Evolutionary conservation across 2,888 invertebrate genomes (phyloP).

Genomic region (Tinea semifulvella): DNA sequence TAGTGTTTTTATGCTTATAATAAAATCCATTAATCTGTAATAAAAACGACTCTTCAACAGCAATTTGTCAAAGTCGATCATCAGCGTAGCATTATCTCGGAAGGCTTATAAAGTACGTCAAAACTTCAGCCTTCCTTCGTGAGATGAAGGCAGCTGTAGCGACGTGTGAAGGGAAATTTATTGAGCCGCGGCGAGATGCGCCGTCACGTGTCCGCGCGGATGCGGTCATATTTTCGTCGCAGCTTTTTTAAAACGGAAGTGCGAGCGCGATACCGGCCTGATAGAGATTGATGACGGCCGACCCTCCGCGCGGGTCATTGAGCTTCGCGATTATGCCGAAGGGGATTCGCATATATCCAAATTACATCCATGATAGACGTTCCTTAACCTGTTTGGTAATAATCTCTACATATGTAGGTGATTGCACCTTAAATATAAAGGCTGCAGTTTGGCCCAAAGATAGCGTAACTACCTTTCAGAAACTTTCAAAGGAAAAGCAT

Average conservation of each 20-base stretch:
- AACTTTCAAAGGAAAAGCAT: too few species aligned
- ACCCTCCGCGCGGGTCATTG: conserved; percentile 39
- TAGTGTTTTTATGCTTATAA: too few species aligned
- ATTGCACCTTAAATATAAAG: too few species aligned
- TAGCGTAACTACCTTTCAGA: too few species aligned
- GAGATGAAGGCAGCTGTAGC: conserved; percentile 5
- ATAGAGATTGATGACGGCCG: conserved; percentile 59
- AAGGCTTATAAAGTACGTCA: conserved; percentile 8
- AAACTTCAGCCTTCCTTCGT: background rate
- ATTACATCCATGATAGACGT: conserved; percentile 60
- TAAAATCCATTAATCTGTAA: conserved; percentile 1
- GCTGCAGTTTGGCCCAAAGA: background rate
- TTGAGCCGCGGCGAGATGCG: conserved; percentile 9
- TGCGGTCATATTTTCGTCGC: conserved; percentile 49
- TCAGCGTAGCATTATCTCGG: background rate
- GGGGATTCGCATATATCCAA: conserved; percentile 63
- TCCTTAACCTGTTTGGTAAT: conserved; percentile 37
- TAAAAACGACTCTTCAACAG: background rate
- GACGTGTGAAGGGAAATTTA: conserved; percentile 10
- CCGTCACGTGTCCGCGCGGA: conserved; percentile 22
- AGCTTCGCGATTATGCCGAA: conserved; percentile 51
- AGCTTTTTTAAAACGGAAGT: conserved; percentile 40
- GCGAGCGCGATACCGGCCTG: conserved; percentile 38
- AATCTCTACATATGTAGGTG: conserved; percentile 7
- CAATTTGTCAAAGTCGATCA: conserved; percentile 10